phyloP scores from a whole-genome alignment of 2,797 vertebrate species.

The Geotrypetes seraphini region DNA sequence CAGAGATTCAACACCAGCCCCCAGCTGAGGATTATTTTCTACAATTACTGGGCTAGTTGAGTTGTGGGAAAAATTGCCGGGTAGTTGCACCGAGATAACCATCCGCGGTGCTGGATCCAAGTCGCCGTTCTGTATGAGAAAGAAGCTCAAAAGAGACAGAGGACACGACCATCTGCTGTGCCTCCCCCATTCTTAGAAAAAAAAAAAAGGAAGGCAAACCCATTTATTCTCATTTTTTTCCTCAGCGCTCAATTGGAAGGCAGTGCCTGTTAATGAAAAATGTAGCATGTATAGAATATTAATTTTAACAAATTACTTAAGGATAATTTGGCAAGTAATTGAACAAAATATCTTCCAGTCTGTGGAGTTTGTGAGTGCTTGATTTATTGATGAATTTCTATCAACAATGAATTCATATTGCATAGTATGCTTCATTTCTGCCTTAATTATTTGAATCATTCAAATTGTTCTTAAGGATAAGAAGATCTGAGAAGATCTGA shows the following conservation, averaged over 20 bases:
- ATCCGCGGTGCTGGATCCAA: no score
- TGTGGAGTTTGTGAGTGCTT: constrained; percentile 6
- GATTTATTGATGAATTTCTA: constrained; percentile 10
- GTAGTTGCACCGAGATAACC: no score
- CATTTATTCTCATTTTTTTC: constrained; percentile 6
- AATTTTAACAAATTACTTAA: constrained; percentile 1
- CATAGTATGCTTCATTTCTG: constrained; percentile 6
- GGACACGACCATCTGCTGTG: no score
- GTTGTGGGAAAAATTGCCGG: no score
- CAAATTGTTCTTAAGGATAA: constrained; percentile 21
- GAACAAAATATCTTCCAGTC: constrained; percentile 19
- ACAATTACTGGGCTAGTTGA: no score
- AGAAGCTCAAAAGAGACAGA: no score
- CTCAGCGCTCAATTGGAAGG: constrained; percentile 15
- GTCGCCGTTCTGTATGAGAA: no score
- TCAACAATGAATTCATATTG: constrained; percentile 14
- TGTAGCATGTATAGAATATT: constrained; percentile 6
- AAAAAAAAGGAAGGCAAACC: not conserved
- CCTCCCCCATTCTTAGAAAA: no score
- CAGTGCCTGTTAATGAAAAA: constrained; percentile 14
- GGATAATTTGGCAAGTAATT: constrained; percentile 12
- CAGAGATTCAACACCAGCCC: no score
- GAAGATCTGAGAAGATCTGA: no score
- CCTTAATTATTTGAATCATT: constrained; percentile 17
- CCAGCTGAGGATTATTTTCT: no score